Evolutionary conservation across 1,140 invertebrate genomes (phyloP).

Genomic region (Drosophila novamexicana): DNA sequence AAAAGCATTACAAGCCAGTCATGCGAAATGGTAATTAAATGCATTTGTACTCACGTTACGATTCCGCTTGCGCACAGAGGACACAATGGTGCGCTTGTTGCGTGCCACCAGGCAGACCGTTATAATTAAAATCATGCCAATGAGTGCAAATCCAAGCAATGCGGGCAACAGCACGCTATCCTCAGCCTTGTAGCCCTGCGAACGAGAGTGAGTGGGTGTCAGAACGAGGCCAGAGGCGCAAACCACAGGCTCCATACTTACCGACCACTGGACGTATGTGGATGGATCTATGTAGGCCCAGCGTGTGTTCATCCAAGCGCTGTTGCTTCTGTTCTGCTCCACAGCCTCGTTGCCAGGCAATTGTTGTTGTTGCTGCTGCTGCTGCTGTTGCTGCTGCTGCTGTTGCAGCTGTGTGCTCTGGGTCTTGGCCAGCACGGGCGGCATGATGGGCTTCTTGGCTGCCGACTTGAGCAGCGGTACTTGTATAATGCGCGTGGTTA

Average conservation of each 20-base stretch:
- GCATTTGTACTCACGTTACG: conserved; percentile 81
- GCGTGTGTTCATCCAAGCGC: conserved; percentile 78
- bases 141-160: conserved; percentile 77
- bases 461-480: conserved; percentile 77
- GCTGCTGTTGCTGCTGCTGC: conserved; percentile 19
- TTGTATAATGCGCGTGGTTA: conserved; percentile 80
- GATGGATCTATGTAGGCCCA: conserved; percentile 88
- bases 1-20: no score
- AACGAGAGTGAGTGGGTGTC: neutral
- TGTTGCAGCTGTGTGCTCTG: conserved; percentile 46
- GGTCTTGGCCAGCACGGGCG: conserved; percentile 77
- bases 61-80: conserved; percentile 81
- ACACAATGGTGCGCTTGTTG: conserved; percentile 83
- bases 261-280: conserved; percentile 88
- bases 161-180: conserved; percentile 82
- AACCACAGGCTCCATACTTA: conserved; percentile 75
- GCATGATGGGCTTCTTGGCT: conserved; percentile 81
- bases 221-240: neutral
- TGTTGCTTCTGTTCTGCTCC: conserved; percentile 48
- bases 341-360: conserved; percentile 3
- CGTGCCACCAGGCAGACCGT: conserved; percentile 81
- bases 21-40: conserved; percentile 40
- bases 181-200: conserved; percentile 80
- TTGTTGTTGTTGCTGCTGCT: conserved; percentile 6
- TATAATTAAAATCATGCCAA: conserved; percentile 82